Base-by-base conservation (phyloP, 2,888 invertebrate genomes). In the Cataglyphis altisquamis region DNA sequence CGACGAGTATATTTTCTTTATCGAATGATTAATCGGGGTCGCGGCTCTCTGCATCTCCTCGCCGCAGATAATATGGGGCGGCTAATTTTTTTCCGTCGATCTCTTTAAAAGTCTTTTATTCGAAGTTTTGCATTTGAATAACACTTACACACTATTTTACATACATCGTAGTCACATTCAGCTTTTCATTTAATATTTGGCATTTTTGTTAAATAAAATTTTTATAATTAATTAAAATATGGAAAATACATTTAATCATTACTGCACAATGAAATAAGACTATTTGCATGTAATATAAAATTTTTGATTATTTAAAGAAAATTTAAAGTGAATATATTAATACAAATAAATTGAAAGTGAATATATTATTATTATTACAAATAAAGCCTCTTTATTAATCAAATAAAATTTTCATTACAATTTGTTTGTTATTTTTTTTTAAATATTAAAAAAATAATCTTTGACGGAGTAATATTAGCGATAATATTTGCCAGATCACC, bases 1-100 rank as follows among this genome's bases (percentile, higher is more conserved):
- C 21, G 78, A 78, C 25, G 62, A 81, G 82, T 72, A 84, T 90
- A 86, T 90, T 90, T 89, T 86, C 87, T 81, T 80, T 75, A 64
- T 45, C 48, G 78, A 77, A 70, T 89, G 89, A 91, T 91, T 91
- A 86, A 91, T 91, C 87, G 92, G 88, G 91, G 91, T 91, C 92
- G 88, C 66, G 87, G 84, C 88, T 83, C 88, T 83, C 68, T 60
- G 78, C 85, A 84, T 84, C 83, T 60, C n/a, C 63, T 73, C 74
- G 39, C 57, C 10, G 15, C 36, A 72, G 78, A 80, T 78, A 70
- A 78, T 67, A 60, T 10, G 45, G 25, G 9, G 25, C 60, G 78
- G 3, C 72, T 70, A 80, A 80, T 80, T 80, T 36, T 60, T 80
- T 72, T 80, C 21, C 57, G 15, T 41, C 32, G 18, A 36, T 55